Percentiles rank a stretch among this genome's conserved stretches.
Evolutionary conservation across 2,113 vertebrate genomes (phyloP).

Genomic region (Percina caprodes): DNA sequence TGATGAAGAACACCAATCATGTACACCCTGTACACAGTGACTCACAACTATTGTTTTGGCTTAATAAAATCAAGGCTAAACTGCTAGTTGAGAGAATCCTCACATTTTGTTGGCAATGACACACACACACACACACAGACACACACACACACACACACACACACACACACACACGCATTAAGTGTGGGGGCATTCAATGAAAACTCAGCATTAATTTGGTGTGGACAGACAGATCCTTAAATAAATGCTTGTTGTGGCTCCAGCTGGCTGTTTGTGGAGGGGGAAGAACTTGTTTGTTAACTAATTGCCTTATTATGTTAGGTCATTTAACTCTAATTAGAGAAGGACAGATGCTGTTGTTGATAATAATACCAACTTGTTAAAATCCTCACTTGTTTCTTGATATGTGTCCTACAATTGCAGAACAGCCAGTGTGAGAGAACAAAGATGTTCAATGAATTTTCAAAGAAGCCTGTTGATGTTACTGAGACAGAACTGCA

Average conservation of each 20-base stretch:
- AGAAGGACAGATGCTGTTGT: constrained; percentile 63
- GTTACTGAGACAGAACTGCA: neutral
- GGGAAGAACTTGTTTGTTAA: constrained; percentile 55
- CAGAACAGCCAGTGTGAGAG: neutral
- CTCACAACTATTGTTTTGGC: neutral
- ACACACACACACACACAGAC: constrained; percentile 16
- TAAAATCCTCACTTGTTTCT: constrained; percentile 27
- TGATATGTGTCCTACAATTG: neutral
- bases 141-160: neutral
- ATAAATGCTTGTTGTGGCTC: constrained; percentile 42
- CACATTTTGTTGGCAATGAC: neutral
- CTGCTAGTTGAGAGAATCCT: neutral
- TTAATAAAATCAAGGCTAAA: neutral
- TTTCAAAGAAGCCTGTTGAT: neutral
- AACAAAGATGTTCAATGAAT: neutral
- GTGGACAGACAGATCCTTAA: constrained; percentile 30
- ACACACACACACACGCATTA: constrained; percentile 13
- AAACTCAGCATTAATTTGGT: constrained; percentile 35
- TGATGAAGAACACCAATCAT: neutral
- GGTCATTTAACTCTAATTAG: constrained; percentile 75
- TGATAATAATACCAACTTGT: constrained; percentile 52
- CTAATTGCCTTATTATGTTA: constrained; percentile 73
- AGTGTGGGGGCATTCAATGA: constrained; percentile 4
- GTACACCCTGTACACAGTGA: neutral
- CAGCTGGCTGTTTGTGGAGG: constrained; percentile 38